phyloP scores from a whole-genome alignment of 2,113 vertebrate genomes.

The Anarrhichthys ocellatus region DNA sequence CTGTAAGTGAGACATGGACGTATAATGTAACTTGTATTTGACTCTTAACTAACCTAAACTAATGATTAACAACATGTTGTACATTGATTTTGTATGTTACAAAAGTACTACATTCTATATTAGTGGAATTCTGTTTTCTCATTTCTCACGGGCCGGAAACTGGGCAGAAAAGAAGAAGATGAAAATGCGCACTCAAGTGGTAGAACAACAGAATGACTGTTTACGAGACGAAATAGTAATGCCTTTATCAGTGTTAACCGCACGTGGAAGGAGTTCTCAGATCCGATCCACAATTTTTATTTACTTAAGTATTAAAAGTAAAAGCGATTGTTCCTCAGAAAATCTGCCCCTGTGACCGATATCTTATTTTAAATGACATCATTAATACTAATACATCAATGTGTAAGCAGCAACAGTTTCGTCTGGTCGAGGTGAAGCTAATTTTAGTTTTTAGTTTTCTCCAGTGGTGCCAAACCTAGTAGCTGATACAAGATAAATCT shows the following conservation, averaged over 20 bases:
- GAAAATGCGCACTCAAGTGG: conserved; percentile 6
- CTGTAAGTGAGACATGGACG: background rate
- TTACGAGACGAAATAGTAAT: background rate
- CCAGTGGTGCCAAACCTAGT: background rate
- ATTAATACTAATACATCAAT: background rate
- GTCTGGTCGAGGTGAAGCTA: background rate
- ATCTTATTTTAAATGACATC: background rate
- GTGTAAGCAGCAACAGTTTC: background rate
- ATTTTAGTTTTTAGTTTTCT: background rate
- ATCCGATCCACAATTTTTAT: background rate
- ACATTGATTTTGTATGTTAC: too few species aligned
- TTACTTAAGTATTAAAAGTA: background rate
- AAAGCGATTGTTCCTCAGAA: background rate
- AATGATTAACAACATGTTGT: too few species aligned
- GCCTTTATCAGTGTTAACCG: background rate
- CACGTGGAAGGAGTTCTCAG: background rate
- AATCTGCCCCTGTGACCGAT: background rate
- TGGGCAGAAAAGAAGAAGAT: background rate
- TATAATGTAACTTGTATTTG: background rate
- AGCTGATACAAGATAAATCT: background rate
- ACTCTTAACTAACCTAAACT: too few species aligned
- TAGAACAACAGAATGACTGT: background rate
- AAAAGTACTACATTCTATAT: too few species aligned
- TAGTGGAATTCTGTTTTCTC: background rate
- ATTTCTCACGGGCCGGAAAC: background rate